phyloP scores from a whole-genome alignment of 2,113 vertebrate species.

The Hiodon tergisus region DNA sequence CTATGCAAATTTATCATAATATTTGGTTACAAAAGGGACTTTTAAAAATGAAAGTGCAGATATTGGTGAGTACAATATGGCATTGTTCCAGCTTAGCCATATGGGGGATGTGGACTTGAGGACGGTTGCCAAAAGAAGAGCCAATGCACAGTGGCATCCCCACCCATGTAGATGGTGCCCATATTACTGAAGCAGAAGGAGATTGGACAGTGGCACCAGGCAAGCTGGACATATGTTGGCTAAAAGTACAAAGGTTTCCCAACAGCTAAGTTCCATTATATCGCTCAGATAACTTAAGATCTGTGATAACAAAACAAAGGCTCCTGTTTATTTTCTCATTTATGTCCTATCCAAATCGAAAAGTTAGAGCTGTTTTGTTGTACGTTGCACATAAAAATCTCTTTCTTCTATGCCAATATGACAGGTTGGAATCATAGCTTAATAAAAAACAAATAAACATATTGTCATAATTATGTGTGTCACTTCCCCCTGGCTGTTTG shows the following conservation, averaged over 20 bases:
- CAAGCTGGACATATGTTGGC: constrained; percentile 57
- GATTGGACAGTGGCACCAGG: constrained; percentile 47
- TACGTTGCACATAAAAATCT: no score
- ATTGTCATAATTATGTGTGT: no score
- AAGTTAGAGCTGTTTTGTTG: no score
- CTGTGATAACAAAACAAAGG: neutral
- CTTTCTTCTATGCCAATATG: no score
- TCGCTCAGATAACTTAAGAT: neutral
- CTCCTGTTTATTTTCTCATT: no score
- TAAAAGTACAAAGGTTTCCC: constrained; percentile 1
- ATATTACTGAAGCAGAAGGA: constrained; percentile 52
- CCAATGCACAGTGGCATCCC: constrained; percentile 43
- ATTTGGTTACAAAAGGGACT: neutral
- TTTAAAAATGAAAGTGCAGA: constrained; percentile 38
- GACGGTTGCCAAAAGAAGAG: constrained; percentile 51
- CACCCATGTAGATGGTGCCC: constrained; percentile 47
- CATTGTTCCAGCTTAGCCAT: constrained; percentile 37
- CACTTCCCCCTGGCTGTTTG: no score
- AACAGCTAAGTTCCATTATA: neutral
- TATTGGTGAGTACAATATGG: constrained; percentile 34
- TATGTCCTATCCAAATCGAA: no score
- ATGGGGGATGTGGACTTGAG: constrained; percentile 49
- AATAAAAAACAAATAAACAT: no score
- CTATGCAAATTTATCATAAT: neutral
- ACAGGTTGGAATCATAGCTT: no score